Conservation (phyloP, 64 coral and sea anemone species). For the Montipora sp. region DNA sequence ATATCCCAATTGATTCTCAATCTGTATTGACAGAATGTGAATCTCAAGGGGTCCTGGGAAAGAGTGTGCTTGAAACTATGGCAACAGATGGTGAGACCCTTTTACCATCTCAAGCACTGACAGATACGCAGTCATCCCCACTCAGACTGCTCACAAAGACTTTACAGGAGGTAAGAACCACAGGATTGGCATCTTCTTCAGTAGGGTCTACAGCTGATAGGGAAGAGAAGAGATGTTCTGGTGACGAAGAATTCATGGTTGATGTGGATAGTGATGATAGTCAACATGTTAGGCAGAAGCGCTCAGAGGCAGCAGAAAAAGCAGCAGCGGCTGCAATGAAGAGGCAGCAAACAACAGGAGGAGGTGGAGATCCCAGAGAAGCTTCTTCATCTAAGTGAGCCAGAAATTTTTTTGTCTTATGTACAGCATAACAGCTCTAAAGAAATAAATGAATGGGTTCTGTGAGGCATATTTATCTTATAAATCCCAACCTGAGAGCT, state of each 20-base stretch:
- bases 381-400: conserved; percentile 3
- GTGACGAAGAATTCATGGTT: background rate
- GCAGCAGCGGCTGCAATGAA: conserved; percentile 5
- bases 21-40: background rate
- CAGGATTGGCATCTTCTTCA: background rate
- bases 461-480: no score
- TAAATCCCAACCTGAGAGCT: no score
- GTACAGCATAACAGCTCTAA: no score
- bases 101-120: background rate
- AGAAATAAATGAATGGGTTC: no score
- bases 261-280: conserved; percentile 1
- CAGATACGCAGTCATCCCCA: background rate
- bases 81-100: background rate
- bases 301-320: conserved; percentile 16
- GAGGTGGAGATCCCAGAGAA: background rate
- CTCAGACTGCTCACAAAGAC: background rate
- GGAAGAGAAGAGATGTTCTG: background rate
- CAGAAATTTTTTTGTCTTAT: no score
- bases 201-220: background rate
- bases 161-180: no score
- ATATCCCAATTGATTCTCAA: background rate
- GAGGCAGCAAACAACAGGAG: background rate
- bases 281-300: background rate
- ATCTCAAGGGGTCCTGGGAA: conserved; percentile 9
- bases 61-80: conserved; percentile 28